Evolutionary conservation across 2,113 vertebrate species (phyloP).

Genomic region (Sardina pilchardus): DNA sequence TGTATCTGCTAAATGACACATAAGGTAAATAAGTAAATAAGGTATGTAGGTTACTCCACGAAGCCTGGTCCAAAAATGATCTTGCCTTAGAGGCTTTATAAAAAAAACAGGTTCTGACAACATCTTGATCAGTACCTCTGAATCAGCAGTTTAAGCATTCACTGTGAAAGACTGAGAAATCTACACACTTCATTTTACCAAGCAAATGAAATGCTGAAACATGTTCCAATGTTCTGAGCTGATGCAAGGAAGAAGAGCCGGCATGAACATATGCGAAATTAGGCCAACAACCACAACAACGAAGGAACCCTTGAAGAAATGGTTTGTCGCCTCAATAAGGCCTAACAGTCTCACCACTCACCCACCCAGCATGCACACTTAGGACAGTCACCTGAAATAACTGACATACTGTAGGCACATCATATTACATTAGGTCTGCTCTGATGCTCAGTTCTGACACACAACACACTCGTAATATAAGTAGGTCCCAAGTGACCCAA

Average conservation of each 20-base stretch:
- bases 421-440: neutral
- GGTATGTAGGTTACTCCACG: neutral
- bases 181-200: neutral
- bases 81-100: neutral
- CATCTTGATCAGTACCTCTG: neutral
- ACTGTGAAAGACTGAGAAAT: neutral
- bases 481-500: too few relatives aligned
- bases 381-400: neutral
- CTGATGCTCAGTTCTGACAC: neutral
- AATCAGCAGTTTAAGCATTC: conserved; percentile 8
- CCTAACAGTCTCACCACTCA: too few relatives aligned
- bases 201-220: neutral
- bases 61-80: neutral
- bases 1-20: neutral
- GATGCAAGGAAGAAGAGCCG: neutral
- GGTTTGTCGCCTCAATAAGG: neutral
- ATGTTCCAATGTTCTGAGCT: neutral
- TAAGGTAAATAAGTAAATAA: neutral
- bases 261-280: neutral
- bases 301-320: neutral
- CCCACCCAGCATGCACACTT: neutral
- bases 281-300: neutral
- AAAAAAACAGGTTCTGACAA: neutral
- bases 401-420: neutral
- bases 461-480: neutral